Evolutionary conservation across 2,888 invertebrate species (phyloP), one percentile per base, ranked within the genome.

Genomic region (Agriopis aurantiaria): DNA sequence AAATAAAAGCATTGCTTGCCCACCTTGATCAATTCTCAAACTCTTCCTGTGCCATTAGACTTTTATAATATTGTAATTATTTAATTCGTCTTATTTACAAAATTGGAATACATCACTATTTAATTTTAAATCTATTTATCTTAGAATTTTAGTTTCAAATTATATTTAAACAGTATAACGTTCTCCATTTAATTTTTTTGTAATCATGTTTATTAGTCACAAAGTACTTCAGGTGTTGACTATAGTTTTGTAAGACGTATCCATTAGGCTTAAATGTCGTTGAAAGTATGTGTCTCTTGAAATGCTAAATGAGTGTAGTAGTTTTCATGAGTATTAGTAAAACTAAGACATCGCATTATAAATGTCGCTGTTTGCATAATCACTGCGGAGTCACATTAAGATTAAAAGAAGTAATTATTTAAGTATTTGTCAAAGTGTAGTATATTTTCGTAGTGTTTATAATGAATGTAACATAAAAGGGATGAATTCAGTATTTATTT

Each of bases 201-300:
- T 53, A 11, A 55, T 40, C 55, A 52, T 23, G 10, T 23, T 57
- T 55, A 33, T 7, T 75, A 69, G 62, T 78, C 73, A 72, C 68
- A 72, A 79, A 71, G 65, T 70, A 23, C 60, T 75, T 75, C 72
- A 84, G 79, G 85, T 82, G 80, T 82, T 82, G 79, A 84, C 84
- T 84, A 86, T 89, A 89, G 89, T 88, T 88, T 89, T 88, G 79
- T 89, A 89, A 81, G 71, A 79, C 78, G 75, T 85, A 83, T 84
- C 79, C 81, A 82, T 80, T 83, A 87, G 80, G 65, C 65, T 67
- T 85, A 84, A 82, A 80, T 58, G 62, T 80, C 76, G 69, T 65
- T 69, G 68, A 63, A 60, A 63, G 66, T 60, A 49, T 71, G 65
- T 55, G 65, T 65, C 45, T 59, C 51, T 70, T 60, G 62, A 68